Base-by-base conservation (phyloP, 2,113 vertebrate species). In the Grallaria varia region DNA sequence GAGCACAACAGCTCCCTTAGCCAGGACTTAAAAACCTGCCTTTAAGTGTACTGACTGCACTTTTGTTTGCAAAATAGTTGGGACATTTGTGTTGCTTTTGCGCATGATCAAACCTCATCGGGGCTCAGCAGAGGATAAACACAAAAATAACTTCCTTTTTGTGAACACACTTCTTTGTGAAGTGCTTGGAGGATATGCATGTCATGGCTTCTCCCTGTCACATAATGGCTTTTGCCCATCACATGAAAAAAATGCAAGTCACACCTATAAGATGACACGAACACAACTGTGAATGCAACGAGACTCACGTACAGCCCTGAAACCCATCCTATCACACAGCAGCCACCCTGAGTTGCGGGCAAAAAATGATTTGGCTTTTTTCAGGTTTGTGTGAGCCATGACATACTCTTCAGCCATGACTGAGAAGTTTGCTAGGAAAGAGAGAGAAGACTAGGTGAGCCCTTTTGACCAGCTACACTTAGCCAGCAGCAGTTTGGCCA, bases 281-380 rank as follows among this genome's bases (percentile, higher is more conserved):
- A 25, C 12, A 39, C n/a, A 68, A 49, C 45, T 35, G 45, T 35
- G 21, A 60, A 56, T 66, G 45, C 33, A 75, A 40, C 0, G 2
- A 52, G 39, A 64, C 6, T 8, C 21, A 35, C 5, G 14, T 8
- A 33, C 7, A 55, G 31, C 22, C 71, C 40, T 42, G 22, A 28
- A 35, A 64, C 9, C 24, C 44, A 69, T 23, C 33, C 49, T 33
- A 27, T 40, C 30, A 50, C 52, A 69, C 44, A 74, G 14, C n/a
- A 74, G 30, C 5, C 33, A 25, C 31, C 23, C 14, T 14, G 33
- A 69, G 31, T 30, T 13, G 17, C 8, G 5, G 16, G 45, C 12
- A 31, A 60, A 59, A 31, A 87, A 67, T 0, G 1, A 24, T 19
- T n/a, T 2, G 1, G 15, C 12, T 35, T 93, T 62, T 23, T 4